These are phyloP conservation scores for Cyprinodon brontotheroides DNA, from an alignment of 2,113 vertebrate species.

Conservation along the genomic window DNA sequence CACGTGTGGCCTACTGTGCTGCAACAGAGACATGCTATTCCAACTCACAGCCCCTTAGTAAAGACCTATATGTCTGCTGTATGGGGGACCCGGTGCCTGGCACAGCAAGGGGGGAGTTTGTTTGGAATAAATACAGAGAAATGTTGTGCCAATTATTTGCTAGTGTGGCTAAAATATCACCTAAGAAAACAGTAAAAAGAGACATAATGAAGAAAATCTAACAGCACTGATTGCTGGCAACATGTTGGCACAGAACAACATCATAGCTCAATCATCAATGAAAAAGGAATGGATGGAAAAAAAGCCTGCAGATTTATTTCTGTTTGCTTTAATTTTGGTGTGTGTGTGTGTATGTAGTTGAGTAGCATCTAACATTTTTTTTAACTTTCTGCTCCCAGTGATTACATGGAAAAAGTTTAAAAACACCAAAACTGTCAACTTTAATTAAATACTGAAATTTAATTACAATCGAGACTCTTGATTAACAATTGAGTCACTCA, in stretches of 20 bases:
- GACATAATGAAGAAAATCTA: conserved; percentile 2
- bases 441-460: conserved; percentile 17
- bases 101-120: conserved; percentile 36
- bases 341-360: neutral
- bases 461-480: conserved; percentile 6
- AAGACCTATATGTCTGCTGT: conserved; percentile 25
- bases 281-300: conserved; percentile 9
- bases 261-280: conserved; percentile 15
- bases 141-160: conserved; percentile 40
- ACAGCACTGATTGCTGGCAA: conserved; percentile 9
- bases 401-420: conserved; percentile 9
- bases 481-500: neutral
- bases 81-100: conserved; percentile 29
- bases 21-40: conserved; percentile 8
- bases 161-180: conserved; percentile 23
- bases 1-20: conserved; percentile 2
- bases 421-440: neutral
- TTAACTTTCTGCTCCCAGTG: neutral
- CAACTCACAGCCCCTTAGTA: conserved; percentile 33
- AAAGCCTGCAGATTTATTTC: conserved; percentile 5
- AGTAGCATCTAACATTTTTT: neutral
- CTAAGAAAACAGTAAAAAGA: neutral
- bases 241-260: conserved; percentile 16
- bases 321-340: conserved; percentile 7
- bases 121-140: conserved; percentile 30